Base-by-base conservation (phyloP, 2,888 invertebrate species). In the Crematogaster levior region DNA sequence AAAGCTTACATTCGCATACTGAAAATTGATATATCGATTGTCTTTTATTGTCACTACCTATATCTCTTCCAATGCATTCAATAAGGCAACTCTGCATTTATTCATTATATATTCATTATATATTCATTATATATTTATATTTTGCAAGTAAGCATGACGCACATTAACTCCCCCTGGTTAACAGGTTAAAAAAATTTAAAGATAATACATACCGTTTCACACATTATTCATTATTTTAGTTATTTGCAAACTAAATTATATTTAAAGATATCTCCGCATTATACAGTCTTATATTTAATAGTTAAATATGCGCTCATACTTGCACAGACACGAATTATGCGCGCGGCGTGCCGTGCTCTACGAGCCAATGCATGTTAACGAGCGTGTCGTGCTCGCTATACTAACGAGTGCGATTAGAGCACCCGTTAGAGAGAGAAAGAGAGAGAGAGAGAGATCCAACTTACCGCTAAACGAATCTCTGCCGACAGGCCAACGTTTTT, bases 401-500 rank as follows among this genome's bases (percentile, higher is more conserved):
- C 84, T 83, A 88, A 88, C 83, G 81, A 88, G 82, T 68, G 21
- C 66, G 86, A 89, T 88, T 85, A 85, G 88, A 84, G 73, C 58
- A 82, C 83, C 86, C 88, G 90, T 84, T 86, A 84, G 86, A n/a
- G n/a, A n/a, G n/a, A n/a, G n/a, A n/a, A n/a, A n/a, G n/a, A n/a
- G n/a, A n/a, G n/a, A n/a, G n/a, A n/a, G n/a, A n/a, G n/a, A n/a
- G n/a, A n/a, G n/a, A 89, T 83, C 66, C 61, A 53, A 37, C 24
- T 65, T n/a, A n/a, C 51, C 60, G 66, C 53, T 66, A 37, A 66
- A 68, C 60, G 37, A 60, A 81, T 70, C 53, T 56, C 40, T 27
- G 18, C 15, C 68, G 70, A 77, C 56, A 58, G 34, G 21, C 21
- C 15, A 6, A 1, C n/a, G 21, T 72, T 72, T 51, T 72, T 56